Evolutionary conservation across 2,888 invertebrate species (phyloP).

Genomic region (Melanchra persicariae): DNA sequence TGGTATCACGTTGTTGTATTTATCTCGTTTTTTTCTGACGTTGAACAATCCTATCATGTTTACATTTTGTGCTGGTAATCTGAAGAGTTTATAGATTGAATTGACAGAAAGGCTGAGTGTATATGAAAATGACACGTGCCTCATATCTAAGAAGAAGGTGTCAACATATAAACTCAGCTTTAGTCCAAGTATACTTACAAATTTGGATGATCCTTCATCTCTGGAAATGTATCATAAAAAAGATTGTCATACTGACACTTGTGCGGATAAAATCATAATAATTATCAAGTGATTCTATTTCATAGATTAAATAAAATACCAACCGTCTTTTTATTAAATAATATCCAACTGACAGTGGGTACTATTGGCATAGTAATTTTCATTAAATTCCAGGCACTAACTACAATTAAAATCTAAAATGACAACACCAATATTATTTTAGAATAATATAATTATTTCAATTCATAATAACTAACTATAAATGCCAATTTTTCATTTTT

Average conservation of each 20-base stretch:
- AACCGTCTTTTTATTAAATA: neutral
- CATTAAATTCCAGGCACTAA: conserved; percentile 19
- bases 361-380: neutral
- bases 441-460: conserved; percentile 91
- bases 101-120: neutral
- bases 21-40: neutral
- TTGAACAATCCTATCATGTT: neutral
- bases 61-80: neutral
- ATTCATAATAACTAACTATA: conserved; percentile 91
- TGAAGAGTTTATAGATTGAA: neutral
- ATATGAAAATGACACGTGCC: neutral
- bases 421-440: conserved; percentile 88
- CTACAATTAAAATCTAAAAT: conserved; percentile 73
- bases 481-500: conserved; percentile 86
- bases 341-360: neutral
- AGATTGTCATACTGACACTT: conserved; percentile 6
- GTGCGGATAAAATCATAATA: neutral
- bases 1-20: neutral
- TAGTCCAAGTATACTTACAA: conserved; percentile 30
- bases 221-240: neutral
- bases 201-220: neutral
- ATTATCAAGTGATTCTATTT: neutral
- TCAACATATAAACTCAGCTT: neutral
- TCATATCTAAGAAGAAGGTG: neutral
- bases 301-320: neutral